Evolutionary conservation across 2,113 vertebrate genomes (phyloP).

Genomic region (Clarias gariepinus): DNA sequence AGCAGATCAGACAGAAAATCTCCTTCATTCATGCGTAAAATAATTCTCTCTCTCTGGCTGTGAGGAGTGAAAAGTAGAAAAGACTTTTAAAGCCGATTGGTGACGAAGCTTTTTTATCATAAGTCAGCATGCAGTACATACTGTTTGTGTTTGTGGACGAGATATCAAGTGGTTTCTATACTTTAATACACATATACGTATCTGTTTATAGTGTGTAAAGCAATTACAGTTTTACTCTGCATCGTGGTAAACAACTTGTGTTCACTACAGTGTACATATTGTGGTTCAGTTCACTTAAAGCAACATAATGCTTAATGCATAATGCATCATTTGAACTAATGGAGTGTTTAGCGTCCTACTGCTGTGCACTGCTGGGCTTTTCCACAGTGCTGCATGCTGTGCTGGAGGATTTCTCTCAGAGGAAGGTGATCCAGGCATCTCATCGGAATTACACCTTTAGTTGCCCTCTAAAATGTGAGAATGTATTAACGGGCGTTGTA

Average conservation of each 20-base stretch:
- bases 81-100: not conserved
- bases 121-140: not conserved
- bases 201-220: not conserved
- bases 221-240: constrained; percentile 5
- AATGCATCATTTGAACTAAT: constrained; percentile 1
- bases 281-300: constrained; percentile 5
- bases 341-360: not conserved
- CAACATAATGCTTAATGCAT: constrained; percentile 13
- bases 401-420: not conserved
- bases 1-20: not conserved
- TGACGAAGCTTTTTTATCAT: not conserved
- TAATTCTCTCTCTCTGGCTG: not conserved
- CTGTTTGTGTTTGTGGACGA: not conserved
- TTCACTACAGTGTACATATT: not conserved
- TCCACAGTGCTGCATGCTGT: not conserved
- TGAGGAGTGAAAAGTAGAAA: not conserved
- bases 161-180: not conserved
- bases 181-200: not conserved
- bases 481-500: too few species aligned
- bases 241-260: not conserved
- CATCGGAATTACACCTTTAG: not conserved
- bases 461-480: not conserved
- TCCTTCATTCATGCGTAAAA: not conserved
- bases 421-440: not conserved
- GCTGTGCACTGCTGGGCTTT: not conserved